Conservation (phyloP, 2,797 vertebrate species). For the Odontamblyopus lacepedii region DNA sequence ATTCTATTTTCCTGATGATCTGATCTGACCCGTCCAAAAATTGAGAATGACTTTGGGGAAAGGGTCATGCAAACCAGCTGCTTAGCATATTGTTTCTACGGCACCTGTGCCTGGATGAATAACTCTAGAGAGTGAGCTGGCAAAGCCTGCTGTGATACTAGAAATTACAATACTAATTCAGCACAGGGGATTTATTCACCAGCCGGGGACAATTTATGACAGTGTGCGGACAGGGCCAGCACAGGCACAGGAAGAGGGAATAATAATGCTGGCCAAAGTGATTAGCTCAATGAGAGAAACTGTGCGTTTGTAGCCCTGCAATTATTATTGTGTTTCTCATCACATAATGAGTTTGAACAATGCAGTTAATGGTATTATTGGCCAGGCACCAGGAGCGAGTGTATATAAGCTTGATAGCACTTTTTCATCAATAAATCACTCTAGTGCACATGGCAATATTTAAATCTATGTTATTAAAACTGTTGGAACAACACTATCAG, state of each 20-base stretch:
- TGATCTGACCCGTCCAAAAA: conserved; percentile 59
- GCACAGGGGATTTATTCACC: conserved; percentile 66
- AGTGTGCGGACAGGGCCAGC: conserved; percentile 41
- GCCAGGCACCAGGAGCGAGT: conserved; percentile 75
- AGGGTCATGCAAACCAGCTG: conserved; percentile 64
- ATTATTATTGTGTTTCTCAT: conserved; percentile 82
- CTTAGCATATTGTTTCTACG: conserved; percentile 74
- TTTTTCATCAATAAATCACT: conserved; percentile 82
- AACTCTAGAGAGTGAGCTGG: conserved; percentile 68
- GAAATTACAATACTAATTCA: conserved; percentile 78
- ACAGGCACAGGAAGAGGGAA: conserved; percentile 42
- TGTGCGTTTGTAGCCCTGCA: conserved; percentile 74
- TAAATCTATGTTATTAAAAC: conserved; percentile 82
- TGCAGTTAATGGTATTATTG: conserved; percentile 84
- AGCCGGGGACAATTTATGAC: conserved; percentile 72
- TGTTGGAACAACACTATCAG: conserved; percentile 81
- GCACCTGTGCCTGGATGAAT: conserved; percentile 75
- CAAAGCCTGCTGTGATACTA: conserved; percentile 69
- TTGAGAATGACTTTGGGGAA: conserved; percentile 56
- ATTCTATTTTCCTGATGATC: background rate
- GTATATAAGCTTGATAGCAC: conserved; percentile 78
- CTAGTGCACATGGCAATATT: conserved; percentile 78
- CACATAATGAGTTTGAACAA: conserved; percentile 83
- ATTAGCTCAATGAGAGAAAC: conserved; percentile 79
- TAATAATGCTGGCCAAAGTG: conserved; percentile 75